Base-by-base conservation (phyloP, 2,888 invertebrate genomes). In the Octonoba sinensis region DNA sequence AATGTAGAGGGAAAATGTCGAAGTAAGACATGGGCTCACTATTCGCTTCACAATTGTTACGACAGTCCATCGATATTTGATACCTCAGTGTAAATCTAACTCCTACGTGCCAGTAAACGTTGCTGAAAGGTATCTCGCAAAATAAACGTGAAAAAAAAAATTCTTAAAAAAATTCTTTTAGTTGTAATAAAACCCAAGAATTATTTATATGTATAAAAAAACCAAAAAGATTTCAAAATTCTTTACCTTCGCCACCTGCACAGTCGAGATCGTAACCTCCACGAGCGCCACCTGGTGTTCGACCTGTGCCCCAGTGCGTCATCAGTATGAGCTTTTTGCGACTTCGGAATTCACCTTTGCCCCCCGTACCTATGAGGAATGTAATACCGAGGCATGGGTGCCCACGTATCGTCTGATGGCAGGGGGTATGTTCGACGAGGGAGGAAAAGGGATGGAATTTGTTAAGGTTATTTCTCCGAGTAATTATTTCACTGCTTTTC, bases 271-370 rank as follows among this genome's bases (percentile, higher is more conserved):
- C 27, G 20, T 75, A 64, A 73, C 73, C 73, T 56, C 27, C 20
- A 47, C 18, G 44, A 20, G 51, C 62, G 76, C 76, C 76, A 77
- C 70, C 76, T 77, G 70, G 76, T 77, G 76, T 62, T 64, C 76
- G 76, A 77, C 76, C 76, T 77, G 62, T 77, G 76, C 62, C 76
- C 76, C 54, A 77, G 57, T 62, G 69, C 60, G 76, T 76, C 76
- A 76, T 60, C 60, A 22, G 56, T 22, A 24, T n/a, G 69, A 70
- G 70, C 62, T 69, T 76, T 70, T 77, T 69, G 54, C 69, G 70
- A 69, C 70, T 24, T 46, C 27, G 54, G 46, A 54, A 54, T 15
- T 46, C 54, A 77, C 69, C 76, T 77, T 70, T 70, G 69, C 76
- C 67, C 18, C 13, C 3, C 1, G 36, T 36, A 6, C 11, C 36